Base-by-base conservation (phyloP, 2,888 invertebrate genomes). In the Acanthoscelides obtectus region DNA sequence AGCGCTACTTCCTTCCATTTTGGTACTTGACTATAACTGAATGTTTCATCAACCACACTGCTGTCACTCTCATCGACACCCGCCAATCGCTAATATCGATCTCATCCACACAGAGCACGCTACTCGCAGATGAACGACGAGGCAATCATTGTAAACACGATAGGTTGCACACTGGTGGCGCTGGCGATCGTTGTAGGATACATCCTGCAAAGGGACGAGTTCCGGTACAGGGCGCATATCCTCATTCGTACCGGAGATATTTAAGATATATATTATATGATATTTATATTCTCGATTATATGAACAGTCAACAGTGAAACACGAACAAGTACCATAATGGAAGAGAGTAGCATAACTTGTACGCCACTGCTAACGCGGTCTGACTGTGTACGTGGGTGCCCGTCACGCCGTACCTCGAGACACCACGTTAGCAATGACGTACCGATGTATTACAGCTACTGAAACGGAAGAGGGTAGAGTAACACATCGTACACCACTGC, bases 81-180 rank as follows among this genome's bases (percentile, higher is more conserved):
- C 17, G 17, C 45, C 5, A 45, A 45, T 45, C 17, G 45, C 45
- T 45, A 45, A 45, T 45, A 4, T 45, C 45, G 45, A 45, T 45
- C 45, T 45, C 45, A 45, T 45, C 17, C 45, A 45, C 77, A 72
- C 75, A 80, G 79, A 76, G 74, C 75, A 69, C 75, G 75, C 27
- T 91, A 91, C 87, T 86, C 87, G 83, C 86, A 86, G 75, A 85
- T 90, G 83, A 88, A 88, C 74, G 89, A 90, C 80, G 92, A 93
- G 84, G 90, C 89, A 20, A 88, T 91, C 80, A 88, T 92, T 82
- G 86, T 92, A 84, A 93, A 93, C 87, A 88, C 90, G 64, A 88
- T 93, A 79, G 92, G 90, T 76, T 89, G 91, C 80, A 87, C 88
- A 77, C 87, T 92, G 82, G 87, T 91, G 77, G 90, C 89, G 72